Evolutionary conservation across 2,113 vertebrate species (phyloP), one percentile per base, ranked within the genome.

Genomic region (Marcusenius ussheri): DNA sequence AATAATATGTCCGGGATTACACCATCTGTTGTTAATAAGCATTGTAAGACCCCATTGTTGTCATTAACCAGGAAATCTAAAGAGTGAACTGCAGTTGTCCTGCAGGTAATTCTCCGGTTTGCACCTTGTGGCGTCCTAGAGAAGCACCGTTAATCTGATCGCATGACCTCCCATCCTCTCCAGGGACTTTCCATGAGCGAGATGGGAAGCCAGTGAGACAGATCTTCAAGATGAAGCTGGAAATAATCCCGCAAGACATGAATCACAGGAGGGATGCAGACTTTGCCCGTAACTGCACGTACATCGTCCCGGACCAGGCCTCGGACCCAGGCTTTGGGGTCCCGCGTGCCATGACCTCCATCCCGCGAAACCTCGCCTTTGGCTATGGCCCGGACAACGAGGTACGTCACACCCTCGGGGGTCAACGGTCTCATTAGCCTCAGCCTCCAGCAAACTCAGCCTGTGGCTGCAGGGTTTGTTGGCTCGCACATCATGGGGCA

Each of bases 301-400:
- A 96, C 93, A 95, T 96, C 4, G 95, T 96, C 13, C 95, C 93
- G 0, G 95, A 96, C 92, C 96, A 96, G 91, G 91, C 92, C 24
- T 93, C 93, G 0, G 95, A 95, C 70, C 94, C 94, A 2, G 92
- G 90, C 42, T 94, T 95, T 89, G 92, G 91, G 56, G 86, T 95
- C 4, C 95, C 96, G 66, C 94, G 91, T 91, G 96, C 94, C 50
- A 93, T 95, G 95, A 96, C 94, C 6, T 96, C 96, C 91, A 95
- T 96, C 46, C 96, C 95, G 0, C 93, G 94, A 1, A 96, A 95
- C 90, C 95, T 96, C 83, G 93, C 94, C 88, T 95, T 96, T 11
- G 90, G 94, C n/a, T 94, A 95, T 90, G 80, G 87, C 90, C 24
- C 90, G 0, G 92, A 95, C 90, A 95, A 95, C 0, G 93, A 96